These are phyloP conservation scores for Sitobion miscanthi DNA, from an alignment of 1,140 invertebrate genomes.

Conservation along the genomic window DNA sequence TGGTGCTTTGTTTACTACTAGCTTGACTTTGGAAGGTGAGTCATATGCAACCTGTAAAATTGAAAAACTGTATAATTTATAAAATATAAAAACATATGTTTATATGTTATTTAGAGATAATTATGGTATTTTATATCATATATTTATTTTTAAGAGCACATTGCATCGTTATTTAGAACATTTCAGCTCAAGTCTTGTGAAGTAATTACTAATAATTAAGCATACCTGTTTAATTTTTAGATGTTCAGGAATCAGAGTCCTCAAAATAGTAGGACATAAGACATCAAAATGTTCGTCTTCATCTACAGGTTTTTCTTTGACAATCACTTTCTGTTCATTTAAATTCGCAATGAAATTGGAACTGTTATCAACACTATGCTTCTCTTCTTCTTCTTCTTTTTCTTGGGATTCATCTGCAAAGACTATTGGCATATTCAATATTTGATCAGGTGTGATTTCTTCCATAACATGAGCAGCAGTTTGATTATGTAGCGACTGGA, in stretches of 20 bases:
- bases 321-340: background rate
- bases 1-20: conserved; percentile 48
- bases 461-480: conserved; percentile 13
- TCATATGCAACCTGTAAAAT: conserved; percentile 53
- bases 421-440: conserved; percentile 51
- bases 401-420: conserved; percentile 38
- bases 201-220: background rate
- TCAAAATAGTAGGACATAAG: background rate
- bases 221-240: conserved; percentile 45
- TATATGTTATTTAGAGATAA: background rate
- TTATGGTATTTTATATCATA: background rate
- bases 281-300: background rate
- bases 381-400: background rate
- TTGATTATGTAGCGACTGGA: conserved; percentile 3
- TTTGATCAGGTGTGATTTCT: conserved; percentile 50
- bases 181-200: background rate
- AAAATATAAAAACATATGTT: background rate
- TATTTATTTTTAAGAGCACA: background rate
- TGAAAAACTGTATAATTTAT: background rate
- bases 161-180: background rate
- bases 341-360: background rate
- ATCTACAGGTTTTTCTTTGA: conserved; percentile 43
- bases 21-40: conserved; percentile 46
- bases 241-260: conserved; percentile 1
- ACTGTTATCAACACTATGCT: background rate